A percentile compares a stretch with the other conserved stretches of the same genome.
Evolutionary conservation across 2,113 vertebrate species (phyloP).

Genomic region (Morone chrysops): DNA sequence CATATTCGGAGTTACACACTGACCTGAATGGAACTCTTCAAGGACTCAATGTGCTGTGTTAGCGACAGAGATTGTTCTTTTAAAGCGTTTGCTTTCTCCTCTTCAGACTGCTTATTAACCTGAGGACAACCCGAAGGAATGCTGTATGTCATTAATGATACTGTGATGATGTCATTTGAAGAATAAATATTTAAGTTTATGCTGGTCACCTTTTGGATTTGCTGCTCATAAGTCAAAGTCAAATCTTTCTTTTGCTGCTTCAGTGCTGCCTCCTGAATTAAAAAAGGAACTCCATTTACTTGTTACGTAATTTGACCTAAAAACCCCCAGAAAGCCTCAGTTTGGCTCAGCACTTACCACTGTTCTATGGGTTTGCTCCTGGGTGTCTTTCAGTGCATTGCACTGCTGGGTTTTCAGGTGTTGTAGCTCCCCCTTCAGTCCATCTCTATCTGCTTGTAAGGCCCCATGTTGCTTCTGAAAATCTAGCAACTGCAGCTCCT

Average conservation of each 20-base stretch:
- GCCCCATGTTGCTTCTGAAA: slow-evolving; percentile 56
- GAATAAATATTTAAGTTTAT: neutral
- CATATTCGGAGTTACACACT: slow-evolving; percentile 7
- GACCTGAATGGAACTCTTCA: slow-evolving; percentile 73
- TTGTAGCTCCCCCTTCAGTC: slow-evolving; percentile 64
- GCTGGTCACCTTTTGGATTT: slow-evolving; percentile 63
- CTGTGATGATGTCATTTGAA: neutral
- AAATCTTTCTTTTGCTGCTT: slow-evolving; percentile 61
- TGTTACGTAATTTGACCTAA: neutral
- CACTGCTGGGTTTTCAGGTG: slow-evolving; percentile 61
- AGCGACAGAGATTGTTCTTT: slow-evolving; percentile 69
- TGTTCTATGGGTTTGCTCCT: slow-evolving; percentile 50
- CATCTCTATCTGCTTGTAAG: slow-evolving; percentile 70
- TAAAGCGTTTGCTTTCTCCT: slow-evolving; percentile 67
- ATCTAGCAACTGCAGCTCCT: slow-evolving; percentile 76
- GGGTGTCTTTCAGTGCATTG: slow-evolving; percentile 46
- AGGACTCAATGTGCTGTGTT: slow-evolving; percentile 60
- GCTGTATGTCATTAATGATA: neutral
- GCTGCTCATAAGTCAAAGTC: slow-evolving; percentile 38
- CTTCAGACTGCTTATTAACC: slow-evolving; percentile 61
- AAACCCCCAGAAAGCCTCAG: neutral
- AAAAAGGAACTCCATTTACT: neutral
- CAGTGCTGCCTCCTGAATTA: slow-evolving; percentile 55
- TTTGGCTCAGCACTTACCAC: slow-evolving; percentile 51
- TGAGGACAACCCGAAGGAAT: slow-evolving; percentile 25